These are phyloP conservation scores for Galaxea fascicularis DNA, from an alignment of 92 coral and sea anemone genomes.

Conservation along the genomic window DNA sequence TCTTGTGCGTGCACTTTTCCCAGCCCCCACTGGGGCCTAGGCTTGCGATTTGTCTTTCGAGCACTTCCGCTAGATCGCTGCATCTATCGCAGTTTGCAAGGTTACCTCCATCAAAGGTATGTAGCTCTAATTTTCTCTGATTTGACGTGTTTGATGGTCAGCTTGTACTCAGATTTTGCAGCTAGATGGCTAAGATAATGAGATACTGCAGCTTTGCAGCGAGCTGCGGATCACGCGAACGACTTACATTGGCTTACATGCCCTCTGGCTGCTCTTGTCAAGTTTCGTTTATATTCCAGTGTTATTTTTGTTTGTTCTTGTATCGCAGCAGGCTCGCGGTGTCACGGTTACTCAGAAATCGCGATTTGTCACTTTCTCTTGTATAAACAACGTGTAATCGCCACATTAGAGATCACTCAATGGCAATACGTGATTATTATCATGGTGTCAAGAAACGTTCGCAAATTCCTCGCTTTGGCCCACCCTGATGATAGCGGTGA, in stretches of 20 bases:
- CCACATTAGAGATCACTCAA: slow-evolving; percentile 18
- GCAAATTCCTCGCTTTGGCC: slow-evolving; percentile 16
- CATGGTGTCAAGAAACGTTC: slow-evolving; percentile 10
- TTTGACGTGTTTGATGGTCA: neutral
- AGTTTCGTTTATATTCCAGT: neutral
- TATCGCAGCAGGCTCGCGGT: slow-evolving; percentile 18
- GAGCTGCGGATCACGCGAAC: neutral
- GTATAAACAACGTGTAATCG: slow-evolving; percentile 25
- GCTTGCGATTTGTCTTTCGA: slow-evolving; percentile 6
- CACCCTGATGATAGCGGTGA: neutral
- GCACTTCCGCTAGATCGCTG: slow-evolving; percentile 33
- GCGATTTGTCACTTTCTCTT: slow-evolving; percentile 6
- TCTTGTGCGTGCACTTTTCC: neutral
- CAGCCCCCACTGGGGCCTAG: slow-evolving; percentile 21
- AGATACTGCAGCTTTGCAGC: neutral
- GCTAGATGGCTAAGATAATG: neutral
- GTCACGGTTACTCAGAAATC: slow-evolving; percentile 12
- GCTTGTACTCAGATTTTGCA: neutral
- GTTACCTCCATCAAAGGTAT: neutral
- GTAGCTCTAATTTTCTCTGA: slow-evolving; percentile 9
- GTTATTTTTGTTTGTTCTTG: slow-evolving; percentile 4
- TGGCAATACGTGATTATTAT: slow-evolving; percentile 2
- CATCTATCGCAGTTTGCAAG: neutral
- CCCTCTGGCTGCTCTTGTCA: neutral
- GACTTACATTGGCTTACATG: neutral